phyloP scores from a whole-genome alignment of 2,113 vertebrate species.

The Crotalus viridis region DNA sequence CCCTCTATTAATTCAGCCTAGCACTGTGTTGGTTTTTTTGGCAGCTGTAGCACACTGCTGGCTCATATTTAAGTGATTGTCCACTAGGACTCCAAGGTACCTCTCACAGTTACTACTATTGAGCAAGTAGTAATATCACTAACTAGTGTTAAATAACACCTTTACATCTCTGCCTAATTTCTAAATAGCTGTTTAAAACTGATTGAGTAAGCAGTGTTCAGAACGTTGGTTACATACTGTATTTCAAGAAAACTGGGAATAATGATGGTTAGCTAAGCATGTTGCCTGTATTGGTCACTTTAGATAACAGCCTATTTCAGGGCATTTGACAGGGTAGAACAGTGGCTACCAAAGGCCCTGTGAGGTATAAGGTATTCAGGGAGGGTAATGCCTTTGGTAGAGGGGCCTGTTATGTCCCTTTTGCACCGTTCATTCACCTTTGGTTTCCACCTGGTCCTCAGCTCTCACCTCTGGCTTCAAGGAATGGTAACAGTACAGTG shows the following conservation, averaged over 20 bases:
- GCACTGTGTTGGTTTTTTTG: too few species aligned
- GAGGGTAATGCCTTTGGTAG: neutral
- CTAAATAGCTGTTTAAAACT: neutral
- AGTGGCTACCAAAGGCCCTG: slow-evolving; percentile 47
- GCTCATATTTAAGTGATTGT: too few species aligned
- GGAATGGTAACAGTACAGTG: neutral
- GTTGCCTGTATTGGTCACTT: neutral
- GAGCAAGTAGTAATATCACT: neutral
- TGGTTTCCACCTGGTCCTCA: neutral
- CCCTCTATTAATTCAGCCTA: too few species aligned
- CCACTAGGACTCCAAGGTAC: too few species aligned
- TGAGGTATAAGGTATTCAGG: neutral
- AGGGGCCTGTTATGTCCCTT: neutral
- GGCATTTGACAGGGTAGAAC: slow-evolving; percentile 50
- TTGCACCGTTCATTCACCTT: neutral
- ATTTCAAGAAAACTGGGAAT: neutral
- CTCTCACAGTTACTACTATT: too few species aligned
- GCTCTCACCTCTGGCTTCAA: neutral
- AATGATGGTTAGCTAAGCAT: neutral
- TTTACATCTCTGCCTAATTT: neutral
- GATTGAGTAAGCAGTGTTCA: neutral
- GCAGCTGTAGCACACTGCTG: too few species aligned
- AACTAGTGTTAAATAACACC: neutral
- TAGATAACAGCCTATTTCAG: slow-evolving; percentile 46
- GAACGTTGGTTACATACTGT: neutral